These are phyloP conservation scores for Eudasyphora cyanicolor DNA, from an alignment of 2,888 invertebrate species.

Conservation along the genomic window DNA sequence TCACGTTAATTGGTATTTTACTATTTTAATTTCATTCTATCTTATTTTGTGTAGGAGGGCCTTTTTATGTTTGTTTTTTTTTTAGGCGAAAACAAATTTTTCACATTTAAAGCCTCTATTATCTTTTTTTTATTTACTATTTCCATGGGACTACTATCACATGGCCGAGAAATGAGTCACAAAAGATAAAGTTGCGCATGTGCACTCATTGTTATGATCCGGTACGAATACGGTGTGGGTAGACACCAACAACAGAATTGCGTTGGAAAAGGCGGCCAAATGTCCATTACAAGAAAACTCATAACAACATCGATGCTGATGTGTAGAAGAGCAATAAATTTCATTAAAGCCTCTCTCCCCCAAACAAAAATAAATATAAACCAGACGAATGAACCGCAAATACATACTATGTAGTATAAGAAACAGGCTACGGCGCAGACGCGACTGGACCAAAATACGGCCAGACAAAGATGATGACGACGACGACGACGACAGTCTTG, in stretches of 20 bases:
- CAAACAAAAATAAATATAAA: conserved; percentile 2
- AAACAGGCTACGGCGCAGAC: too few species aligned
- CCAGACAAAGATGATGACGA: neutral
- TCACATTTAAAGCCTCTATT: neutral
- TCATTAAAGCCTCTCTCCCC: conserved; percentile 23
- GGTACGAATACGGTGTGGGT: neutral
- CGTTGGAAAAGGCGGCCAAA: conserved; percentile 10
- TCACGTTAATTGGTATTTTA: too few species aligned
- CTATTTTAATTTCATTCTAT: too few species aligned
- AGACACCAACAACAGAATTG: neutral
- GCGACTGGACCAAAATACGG: too few species aligned
- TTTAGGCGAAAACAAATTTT: neutral
- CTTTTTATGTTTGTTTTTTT: too few species aligned
- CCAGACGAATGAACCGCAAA: conserved; percentile 38
- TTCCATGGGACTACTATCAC: neutral
- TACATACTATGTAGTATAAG: too few species aligned
- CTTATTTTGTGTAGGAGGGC: too few species aligned
- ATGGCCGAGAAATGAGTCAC: conserved; percentile 10
- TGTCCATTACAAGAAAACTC: conserved; percentile 3
- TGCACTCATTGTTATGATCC: neutral
- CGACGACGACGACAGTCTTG: neutral
- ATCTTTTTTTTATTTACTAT: too few species aligned
- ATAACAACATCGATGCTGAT: conserved; percentile 31
- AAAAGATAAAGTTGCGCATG: neutral
- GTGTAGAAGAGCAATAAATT: conserved; percentile 43